Evolutionary conservation across 2,888 invertebrate genomes (phyloP), one percentile per base, ranked within the genome.

Genomic region (Gryllus longicercus): DNA sequence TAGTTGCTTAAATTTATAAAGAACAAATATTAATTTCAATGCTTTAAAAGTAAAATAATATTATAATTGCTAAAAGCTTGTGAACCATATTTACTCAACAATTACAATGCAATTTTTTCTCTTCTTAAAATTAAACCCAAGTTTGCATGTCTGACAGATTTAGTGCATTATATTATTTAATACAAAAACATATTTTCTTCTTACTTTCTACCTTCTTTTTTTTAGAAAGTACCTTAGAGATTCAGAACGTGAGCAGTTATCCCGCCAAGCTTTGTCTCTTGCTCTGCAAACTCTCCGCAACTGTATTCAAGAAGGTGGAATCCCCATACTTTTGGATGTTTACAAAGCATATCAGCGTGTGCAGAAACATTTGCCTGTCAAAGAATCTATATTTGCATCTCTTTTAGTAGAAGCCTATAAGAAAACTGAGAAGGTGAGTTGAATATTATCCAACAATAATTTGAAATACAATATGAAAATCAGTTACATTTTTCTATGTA

Each of bases 221-320:
- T 87, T 16, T 85, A 93, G 93, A 85, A 93, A 93, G 85, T 97
- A 96, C 86, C 90, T 98, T 81, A 91, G 95, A 74, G 96, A 97
- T 86, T 91, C 91, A 2, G 97, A 97, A 86, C 91, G 97, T 80
- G 92, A 94, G 84, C 93, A 94, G 84, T 89, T 96, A 80, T 93
- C 94, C 0, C 92, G 93, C 80, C 93, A 94, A 87, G 95, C 96
- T 0, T 90, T 94, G 82, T 91, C 92, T 0, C 90, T 93, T 82
- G 93, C 93, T 83, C 89, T 92, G 12, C 93, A 93, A 85, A 92
- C 93, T 74, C 87, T 94, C 82, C 90, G 93, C 82, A 83, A 83
- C 10, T 83, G 82, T 75, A 82, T 83, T 74, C 81, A 82, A 51
- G 91, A 91, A 8, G 74, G 16, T 50, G 23, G 23, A 49, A 51